A percentile compares a stretch with the other conserved stretches of the same genome.
These are phyloP conservation scores for Plagodis dolabraria DNA, from an alignment of 2,888 invertebrate genomes.

Conservation along the genomic window DNA sequence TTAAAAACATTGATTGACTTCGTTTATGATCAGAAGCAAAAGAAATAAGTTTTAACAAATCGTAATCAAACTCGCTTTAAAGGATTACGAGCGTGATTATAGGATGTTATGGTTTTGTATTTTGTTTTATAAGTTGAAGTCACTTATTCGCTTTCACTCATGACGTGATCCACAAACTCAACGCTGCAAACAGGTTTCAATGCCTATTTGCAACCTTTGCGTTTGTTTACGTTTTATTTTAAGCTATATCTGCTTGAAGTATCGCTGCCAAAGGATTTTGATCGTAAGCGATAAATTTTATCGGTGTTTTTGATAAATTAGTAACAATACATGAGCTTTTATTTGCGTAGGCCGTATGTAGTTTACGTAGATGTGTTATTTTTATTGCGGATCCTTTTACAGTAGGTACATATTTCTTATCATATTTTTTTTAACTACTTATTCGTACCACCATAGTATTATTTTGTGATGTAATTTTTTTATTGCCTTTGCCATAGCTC, in stretches of 20 bases:
- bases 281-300: constrained; percentile 45
- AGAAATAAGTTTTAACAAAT: too few relatives aligned
- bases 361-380: too few relatives aligned
- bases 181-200: constrained; percentile 58
- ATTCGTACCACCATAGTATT: too few relatives aligned
- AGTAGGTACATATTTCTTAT: too few relatives aligned
- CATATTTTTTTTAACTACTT: too few relatives aligned
- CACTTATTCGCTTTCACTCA: constrained; percentile 34
- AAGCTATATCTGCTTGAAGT: constrained; percentile 58
- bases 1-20: too few relatives aligned
- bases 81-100: too few relatives aligned
- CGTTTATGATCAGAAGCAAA: too few relatives aligned
- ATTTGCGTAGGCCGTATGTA: neutral
- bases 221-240: constrained; percentile 75
- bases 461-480: too few relatives aligned
- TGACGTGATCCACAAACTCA: constrained; percentile 39
- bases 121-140: neutral
- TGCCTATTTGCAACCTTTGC: constrained; percentile 57
- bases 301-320: constrained; percentile 27
- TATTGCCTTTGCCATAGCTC: too few relatives aligned
- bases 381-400: too few relatives aligned
- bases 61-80: too few relatives aligned
- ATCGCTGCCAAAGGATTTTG: constrained; percentile 43
- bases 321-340: neutral
- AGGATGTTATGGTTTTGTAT: neutral